Evolutionary conservation across 2,113 vertebrate species (phyloP).

Genomic region (Haplotaxodon microlepis): DNA sequence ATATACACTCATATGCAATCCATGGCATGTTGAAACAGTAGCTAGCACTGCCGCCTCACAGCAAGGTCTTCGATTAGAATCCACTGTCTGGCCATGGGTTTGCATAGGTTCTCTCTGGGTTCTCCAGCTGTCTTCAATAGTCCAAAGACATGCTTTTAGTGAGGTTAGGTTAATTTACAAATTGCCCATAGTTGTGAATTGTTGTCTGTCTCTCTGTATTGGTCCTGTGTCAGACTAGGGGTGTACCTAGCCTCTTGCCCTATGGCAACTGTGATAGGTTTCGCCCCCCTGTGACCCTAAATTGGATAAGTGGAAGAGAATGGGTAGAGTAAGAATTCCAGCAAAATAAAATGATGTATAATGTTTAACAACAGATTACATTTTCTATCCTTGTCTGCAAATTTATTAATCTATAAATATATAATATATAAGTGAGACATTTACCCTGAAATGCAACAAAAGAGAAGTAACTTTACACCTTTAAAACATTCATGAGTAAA

Average conservation of each 20-base stretch:
- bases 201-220: neutral
- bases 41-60: neutral
- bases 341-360: neutral
- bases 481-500: neutral
- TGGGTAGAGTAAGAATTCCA: neutral
- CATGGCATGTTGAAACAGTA: neutral
- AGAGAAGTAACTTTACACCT: neutral
- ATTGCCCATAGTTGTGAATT: neutral
- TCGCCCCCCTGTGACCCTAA: neutral
- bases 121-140: neutral
- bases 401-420: neutral
- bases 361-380: neutral
- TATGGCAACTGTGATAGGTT: neutral
- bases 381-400: neutral
- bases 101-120: neutral
- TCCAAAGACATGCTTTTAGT: neutral
- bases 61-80: neutral
- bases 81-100: neutral
- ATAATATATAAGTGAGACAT: neutral
- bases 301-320: neutral
- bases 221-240: neutral
- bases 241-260: neutral
- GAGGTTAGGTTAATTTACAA: neutral
- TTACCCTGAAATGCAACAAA: neutral
- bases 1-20: neutral